Evolutionary conservation across 2,113 vertebrate genomes (phyloP).

Genomic region (Poicephalus gulielmi): DNA sequence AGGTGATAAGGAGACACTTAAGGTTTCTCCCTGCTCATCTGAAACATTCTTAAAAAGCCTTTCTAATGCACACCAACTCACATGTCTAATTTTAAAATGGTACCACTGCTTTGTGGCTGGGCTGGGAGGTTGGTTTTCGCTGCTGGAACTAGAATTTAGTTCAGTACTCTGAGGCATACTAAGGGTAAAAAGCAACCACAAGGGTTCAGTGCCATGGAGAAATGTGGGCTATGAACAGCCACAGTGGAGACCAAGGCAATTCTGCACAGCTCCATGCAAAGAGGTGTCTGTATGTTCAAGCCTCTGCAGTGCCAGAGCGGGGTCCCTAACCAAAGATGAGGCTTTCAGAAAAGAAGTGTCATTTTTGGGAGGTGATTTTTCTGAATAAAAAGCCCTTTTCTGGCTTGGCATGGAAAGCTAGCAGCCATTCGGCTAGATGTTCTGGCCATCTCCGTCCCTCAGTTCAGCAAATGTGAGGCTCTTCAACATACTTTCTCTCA

Average conservation of each 20-base stretch:
- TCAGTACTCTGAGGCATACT: not conserved
- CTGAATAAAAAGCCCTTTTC: not conserved
- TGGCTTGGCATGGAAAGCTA: not conserved
- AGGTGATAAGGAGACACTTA: not conserved
- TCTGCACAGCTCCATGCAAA: not conserved
- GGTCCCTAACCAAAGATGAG: accelerated
- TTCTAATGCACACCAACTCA: not conserved
- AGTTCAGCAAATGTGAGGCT: accelerated
- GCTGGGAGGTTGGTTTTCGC: not conserved
- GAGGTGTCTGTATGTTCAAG: not conserved
- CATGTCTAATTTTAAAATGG: not conserved
- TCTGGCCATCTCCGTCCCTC: not conserved
- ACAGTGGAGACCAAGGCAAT: not conserved
- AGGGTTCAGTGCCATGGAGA: accelerated
- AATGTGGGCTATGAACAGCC: accelerated
- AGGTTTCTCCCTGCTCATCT: not conserved
- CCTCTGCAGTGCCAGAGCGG: accelerated
- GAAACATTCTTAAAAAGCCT: not conserved
- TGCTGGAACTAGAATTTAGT: not conserved
- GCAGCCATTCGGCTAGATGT: not conserved
- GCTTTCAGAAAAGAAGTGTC: accelerated
- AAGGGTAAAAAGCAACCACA: not conserved
- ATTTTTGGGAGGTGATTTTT: not conserved
- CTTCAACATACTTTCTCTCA: not conserved
- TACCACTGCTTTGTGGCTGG: not conserved